Evolutionary conservation across 2,888 invertebrate species (phyloP), one percentile per base, ranked within the genome.

Genomic region (Xylota segnis): DNA sequence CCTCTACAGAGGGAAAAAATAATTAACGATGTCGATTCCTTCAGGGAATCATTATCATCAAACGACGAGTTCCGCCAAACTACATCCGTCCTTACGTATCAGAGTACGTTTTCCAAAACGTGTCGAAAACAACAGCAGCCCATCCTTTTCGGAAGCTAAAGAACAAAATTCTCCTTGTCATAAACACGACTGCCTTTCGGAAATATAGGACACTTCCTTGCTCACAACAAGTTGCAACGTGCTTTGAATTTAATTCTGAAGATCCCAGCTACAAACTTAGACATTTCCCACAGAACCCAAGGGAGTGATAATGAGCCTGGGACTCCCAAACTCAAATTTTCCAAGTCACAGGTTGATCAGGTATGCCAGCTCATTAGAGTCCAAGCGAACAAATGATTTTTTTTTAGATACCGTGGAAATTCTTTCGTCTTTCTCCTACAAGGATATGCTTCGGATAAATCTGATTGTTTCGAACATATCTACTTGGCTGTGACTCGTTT

Each of bases 221-320:
- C 10, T 58, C 14, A 23, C 29, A 68, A 54, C n/a, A 78, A 61
- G 34, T 18, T 29, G 23, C 14, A 84, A 84, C 84, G 84, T 86
- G 84, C 47, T 56, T 29, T 32, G 52, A 65, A 76, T 71, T 32
- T 18, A 9, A 71, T 40, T 83, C 43, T n/a, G 18, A 52, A 72
- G 61, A 72, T 83, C 59, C 37, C 45, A 29, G 4, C 18, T 29
- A 40, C 18, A 34, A 40, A 32, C 45, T 23, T 58, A 29, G 27
- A 70, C 40, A 65, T 65, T 82, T 86, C 82, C 76, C 82, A 76
- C 61, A 82, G 29, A 71, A 72, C 66, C 65, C 61, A 16, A 40
- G 27, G 18, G 16, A 77, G 56, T 56, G 61, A 76, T 82, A 86
- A 84, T 59, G 79, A 84, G 75, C 37, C 68, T 47, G 70, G 18